Base-by-base conservation (phyloP, 2,797 vertebrate species). In the Poecilia picta region DNA sequence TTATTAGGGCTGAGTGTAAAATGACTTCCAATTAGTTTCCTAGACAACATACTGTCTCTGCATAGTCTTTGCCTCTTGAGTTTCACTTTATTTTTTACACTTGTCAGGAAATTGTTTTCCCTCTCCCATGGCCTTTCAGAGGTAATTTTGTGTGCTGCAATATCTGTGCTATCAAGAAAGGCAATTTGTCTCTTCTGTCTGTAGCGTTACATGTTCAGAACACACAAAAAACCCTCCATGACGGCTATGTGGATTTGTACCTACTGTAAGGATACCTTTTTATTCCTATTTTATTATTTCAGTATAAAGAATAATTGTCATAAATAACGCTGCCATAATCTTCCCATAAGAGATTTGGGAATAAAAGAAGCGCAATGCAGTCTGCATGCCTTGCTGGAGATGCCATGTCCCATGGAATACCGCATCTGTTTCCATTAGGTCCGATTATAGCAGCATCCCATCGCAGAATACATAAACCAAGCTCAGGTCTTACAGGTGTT, bases 1-100 rank as follows among this genome's bases (percentile, higher is more conserved):
- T 93, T 89, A 92, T 93, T 92, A 90, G 84, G 86, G 89, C 73
- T 78, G 87, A 93, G 92, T 83, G 84, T 81, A 87, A 83, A 94
- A 95, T 93, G 81, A 94, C 90, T 90, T 88, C 83, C 78, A 94
- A 95, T 95, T 94, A 94, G 85, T 93, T 93, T 93, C 92, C 91
- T 76, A 78, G 93, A 90, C 92, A 88, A 94, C 92, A 47, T 46
- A 39, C 66, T 31, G 73, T 51, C 84, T 59, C 57, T 88, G 81
- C 83, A 90, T 79, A 80, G 81, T 87, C 72, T 80, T 79, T 82
- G 80, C 87, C 79, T 86, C 72, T 72, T 72, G 75, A 47, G 80
- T 80, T 73, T 78, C 2, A 10, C 80, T 73, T 86, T 70, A 23
- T 53, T 72, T 49, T 75, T 85, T 36, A 36, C 72, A 86, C 92